phyloP scores from a whole-genome alignment of 2,797 vertebrate species.

The Loriculus beryllinus region DNA sequence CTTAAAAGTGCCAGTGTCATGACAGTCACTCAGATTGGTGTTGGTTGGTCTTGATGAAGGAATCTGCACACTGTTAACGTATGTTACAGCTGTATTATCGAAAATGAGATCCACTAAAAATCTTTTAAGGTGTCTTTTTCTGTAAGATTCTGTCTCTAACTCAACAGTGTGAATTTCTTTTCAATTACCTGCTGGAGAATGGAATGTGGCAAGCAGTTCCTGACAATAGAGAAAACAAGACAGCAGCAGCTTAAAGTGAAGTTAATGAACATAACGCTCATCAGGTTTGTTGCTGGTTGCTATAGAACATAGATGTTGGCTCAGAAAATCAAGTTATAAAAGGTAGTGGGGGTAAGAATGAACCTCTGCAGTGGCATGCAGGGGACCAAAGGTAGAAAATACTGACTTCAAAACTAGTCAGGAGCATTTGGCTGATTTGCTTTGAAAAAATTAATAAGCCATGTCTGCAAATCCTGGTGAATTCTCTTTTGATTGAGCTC shows the following conservation, averaged over 20 bases:
- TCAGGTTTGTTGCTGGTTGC: background rate
- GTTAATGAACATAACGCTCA: background rate
- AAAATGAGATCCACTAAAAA: background rate
- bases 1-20: background rate
- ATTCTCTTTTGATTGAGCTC: background rate
- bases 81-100: background rate
- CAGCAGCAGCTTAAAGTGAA: background rate
- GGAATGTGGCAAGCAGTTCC: background rate
- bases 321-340: background rate
- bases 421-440: background rate
- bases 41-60: background rate
- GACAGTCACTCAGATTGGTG: background rate
- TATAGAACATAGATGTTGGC: background rate
- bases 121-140: background rate
- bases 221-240: background rate
- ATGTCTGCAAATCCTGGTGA: background rate
- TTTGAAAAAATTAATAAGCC: background rate
- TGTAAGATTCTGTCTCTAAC: background rate
- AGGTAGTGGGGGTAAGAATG: background rate
- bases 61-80: fast-evolving
- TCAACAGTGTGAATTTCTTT: background rate
- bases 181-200: background rate
- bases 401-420: background rate
- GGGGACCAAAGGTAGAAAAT: background rate
- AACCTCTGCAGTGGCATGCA: background rate